Base-by-base conservation (phyloP, 2,888 invertebrate species). In the Xanthia togata region DNA sequence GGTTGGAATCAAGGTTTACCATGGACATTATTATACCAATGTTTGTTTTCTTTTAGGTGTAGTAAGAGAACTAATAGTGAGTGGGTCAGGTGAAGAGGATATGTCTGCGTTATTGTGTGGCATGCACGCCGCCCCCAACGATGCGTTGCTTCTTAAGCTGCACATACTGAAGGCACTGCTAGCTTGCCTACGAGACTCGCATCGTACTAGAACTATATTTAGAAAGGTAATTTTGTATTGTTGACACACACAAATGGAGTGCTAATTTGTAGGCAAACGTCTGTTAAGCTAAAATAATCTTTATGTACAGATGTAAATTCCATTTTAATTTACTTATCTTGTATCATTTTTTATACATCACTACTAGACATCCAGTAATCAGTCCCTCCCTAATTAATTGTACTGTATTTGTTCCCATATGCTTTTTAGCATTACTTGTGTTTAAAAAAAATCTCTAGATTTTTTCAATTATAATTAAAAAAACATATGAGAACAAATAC, bases 131-230 rank as follows among this genome's bases (percentile, higher is more conserved):
- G 98, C 99, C 6, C 98, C 98, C 14, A 97, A 98, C 65, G 97
- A 98, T 79, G 98, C 98, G 64, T 96, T 99, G 59, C 97, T 98
- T 80, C 97, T 99, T 47, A 99, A 99, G 94, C 98, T 98, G 62
- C 98, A 99, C 92, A 98, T 99, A 92, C 96, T 99, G 63, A 98
- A 98, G 94, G 98, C 99, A 70, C 95, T 99, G 79, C 95, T 99
- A 80, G 97, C 98, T 73, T 99, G 99, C 88, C 97, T 99, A 74
- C 97, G 99, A 84, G 99, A 99, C 93, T 99, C 99, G 64, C 99
- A 99, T 95, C 97, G 99, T 78, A 99, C 99, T 0, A 97, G 99
- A 85, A 99, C 99, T 11, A 98, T 99, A 81, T 99, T 99, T 94
- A 97, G 99, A 87, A 99, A 99, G 97, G 99, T 97, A 93, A 80